A percentile compares a stretch with the other conserved stretches of the same genome.
These are phyloP conservation scores for Condylura cristata DNA, from an alignment of 2,113 vertebrate genomes.

Conservation along the genomic window DNA sequence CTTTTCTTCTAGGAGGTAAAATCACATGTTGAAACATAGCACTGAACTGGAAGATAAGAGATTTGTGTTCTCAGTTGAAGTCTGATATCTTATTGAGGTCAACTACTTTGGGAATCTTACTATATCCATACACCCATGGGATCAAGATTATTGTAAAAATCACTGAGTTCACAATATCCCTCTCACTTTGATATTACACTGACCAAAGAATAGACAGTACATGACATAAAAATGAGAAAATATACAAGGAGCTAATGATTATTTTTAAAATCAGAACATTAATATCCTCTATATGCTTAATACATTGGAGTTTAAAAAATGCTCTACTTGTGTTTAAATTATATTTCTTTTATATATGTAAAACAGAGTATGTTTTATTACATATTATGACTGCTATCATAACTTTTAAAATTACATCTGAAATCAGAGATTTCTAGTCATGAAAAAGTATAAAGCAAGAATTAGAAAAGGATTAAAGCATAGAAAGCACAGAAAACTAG, in stretches of 20 bases:
- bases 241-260: not conserved
- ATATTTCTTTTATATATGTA: not conserved
- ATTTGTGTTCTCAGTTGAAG: not conserved
- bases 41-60: not conserved
- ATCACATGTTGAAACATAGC: not conserved
- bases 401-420: not conserved
- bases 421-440: not conserved
- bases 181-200: not conserved
- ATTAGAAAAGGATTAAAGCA: not conserved
- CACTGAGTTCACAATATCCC: not conserved
- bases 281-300: not conserved
- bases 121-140: no score
- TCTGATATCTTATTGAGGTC: not conserved
- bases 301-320: not conserved
- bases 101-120: not conserved
- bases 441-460: not conserved
- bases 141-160: not conserved
- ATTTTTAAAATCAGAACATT: not conserved
- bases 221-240: not conserved
- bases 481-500: not conserved
- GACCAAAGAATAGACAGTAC: not conserved
- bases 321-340: not conserved
- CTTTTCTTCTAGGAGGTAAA: not conserved
- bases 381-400: not conserved
- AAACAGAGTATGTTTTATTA: no score